Base-by-base conservation (phyloP, 2,888 invertebrate species). In the Zaprionus obscuricornis region DNA sequence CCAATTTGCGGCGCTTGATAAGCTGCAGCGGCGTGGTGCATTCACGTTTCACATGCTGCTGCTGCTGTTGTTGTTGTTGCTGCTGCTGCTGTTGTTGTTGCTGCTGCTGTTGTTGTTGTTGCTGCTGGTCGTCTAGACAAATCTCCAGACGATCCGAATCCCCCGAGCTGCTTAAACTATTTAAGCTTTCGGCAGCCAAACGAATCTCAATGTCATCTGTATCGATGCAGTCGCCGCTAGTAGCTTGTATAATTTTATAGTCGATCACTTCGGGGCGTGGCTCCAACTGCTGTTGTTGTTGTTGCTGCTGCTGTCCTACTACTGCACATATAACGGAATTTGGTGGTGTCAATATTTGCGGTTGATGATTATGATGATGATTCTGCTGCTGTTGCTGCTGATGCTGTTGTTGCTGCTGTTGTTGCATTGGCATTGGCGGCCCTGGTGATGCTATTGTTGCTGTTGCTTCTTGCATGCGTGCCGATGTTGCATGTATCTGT, bases 141-240 rank as follows among this genome's bases (percentile, higher is more conserved):
- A 89, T 88, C 55, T 88, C 87, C 11, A 88, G 55, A 4, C 87
- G 86, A 40, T 81, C 83, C 0, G 88, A 88, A 51, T 88, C 87
- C 0, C 70, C 66, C 0, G 89, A 88, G 8, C 58, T 78, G 67
- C 84, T 87, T 16, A 87, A 49, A 52, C 84, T 78, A 13, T 85
- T 86, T 0, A 74, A 2, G 3, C 76, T 73, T 39, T 76, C 85
- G 20, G 77, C 81, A 0, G 87, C 85, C 31, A 88, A 39, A 11
- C 88, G 83, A 16, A 89, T 87, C 43, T 86, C 84, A 17, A 89
- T 85, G 20, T 85, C 85, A 31, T 84, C 85, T 3, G 70, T 64
- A 34, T 70, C 74, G 13, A 62, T 63, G 4, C 47, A 62, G 2
- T 55, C 59, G 0, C 50, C 54, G 6, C 68, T 79, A 10, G 76